Evolutionary conservation across 2,797 vertebrate genomes (phyloP).

Genomic region (Glossophaga mutica): DNA sequence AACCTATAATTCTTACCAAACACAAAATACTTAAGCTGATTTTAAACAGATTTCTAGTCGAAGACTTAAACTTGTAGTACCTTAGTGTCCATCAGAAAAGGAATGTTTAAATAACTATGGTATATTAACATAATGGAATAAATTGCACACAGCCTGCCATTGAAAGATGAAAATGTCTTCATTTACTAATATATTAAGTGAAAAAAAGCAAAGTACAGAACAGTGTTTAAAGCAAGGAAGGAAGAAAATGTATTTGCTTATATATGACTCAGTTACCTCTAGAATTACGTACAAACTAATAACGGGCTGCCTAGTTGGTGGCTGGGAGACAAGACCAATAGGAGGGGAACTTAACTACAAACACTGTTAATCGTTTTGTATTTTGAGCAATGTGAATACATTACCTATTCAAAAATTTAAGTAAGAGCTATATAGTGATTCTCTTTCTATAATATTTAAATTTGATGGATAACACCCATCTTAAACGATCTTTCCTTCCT

Average conservation of each 20-base stretch:
- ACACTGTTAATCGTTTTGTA: not conserved
- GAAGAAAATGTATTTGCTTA: conserved; percentile 8
- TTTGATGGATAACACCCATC: conserved; percentile 1
- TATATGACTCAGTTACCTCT: not conserved
- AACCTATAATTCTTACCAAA: not conserved
- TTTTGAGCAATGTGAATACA: not conserved
- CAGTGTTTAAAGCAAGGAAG: not conserved
- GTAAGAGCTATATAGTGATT: not conserved
- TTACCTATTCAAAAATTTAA: conserved; percentile 17
- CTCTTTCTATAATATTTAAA: conserved; percentile 20
- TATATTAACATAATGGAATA: not conserved
- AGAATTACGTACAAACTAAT: not conserved
- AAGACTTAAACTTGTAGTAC: not conserved
- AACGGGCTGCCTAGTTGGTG: not conserved
- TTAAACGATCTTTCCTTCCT: conserved; percentile 34
- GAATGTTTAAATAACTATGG: not conserved
- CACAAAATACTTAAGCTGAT: conserved; percentile 10
- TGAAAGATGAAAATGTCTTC: not conserved
- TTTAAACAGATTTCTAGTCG: conserved; percentile 25
- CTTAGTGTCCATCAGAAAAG: not conserved
- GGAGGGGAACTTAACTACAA: not conserved
- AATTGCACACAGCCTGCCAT: not conserved
- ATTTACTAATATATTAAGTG: not conserved
- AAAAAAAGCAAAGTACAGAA: not conserved
- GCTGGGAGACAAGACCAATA: not conserved